Percentiles rank a stretch among this genome's conserved stretches.
Conservation (phyloP, 2,888 invertebrate genomes). For the Andrena fulva region DNA sequence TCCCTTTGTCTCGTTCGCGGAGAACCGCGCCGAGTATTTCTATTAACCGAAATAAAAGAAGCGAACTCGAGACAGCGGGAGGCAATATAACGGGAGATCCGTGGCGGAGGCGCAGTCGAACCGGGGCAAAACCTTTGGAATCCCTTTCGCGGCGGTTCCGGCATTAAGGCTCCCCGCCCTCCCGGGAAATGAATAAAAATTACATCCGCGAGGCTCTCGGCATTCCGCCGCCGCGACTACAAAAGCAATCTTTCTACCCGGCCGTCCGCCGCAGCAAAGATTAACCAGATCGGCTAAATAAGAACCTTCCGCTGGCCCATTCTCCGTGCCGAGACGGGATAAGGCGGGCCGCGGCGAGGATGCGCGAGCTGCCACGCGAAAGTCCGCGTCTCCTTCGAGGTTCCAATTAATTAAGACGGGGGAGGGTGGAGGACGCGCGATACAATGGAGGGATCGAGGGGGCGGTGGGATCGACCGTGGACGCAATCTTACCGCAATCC, state of each 20-base stretch:
- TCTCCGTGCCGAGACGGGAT: not conserved
- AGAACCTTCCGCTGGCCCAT: slow-evolving; percentile 1
- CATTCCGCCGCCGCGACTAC: slow-evolving; percentile 23
- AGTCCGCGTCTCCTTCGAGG: not conserved
- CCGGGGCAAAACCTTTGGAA: slow-evolving; percentile 54
- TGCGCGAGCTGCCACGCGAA: not conserved
- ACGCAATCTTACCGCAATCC: slow-evolving; percentile 14
- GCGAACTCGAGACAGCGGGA: slow-evolving; percentile 14
- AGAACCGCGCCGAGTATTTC: slow-evolving; percentile 23
- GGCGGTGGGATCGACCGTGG: not conserved
- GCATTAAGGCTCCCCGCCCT: slow-evolving; percentile 54
- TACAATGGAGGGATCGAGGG: not conserved
- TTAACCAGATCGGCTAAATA: slow-evolving; percentile 47
- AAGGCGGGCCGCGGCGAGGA: not conserved
- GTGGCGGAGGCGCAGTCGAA: slow-evolving; percentile 48
- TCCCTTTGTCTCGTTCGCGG: slow-evolving; percentile 3
- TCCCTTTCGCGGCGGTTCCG: slow-evolving; percentile 47
- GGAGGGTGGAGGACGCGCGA: not conserved
- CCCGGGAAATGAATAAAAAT: slow-evolving; percentile 65
- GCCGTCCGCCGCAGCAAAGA: not conserved
- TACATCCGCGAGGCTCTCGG: slow-evolving; percentile 49
- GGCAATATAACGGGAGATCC: slow-evolving; percentile 43
- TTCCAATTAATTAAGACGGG: slow-evolving; percentile 23
- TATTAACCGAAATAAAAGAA: slow-evolving; percentile 39
- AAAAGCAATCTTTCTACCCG: slow-evolving; percentile 41